Base-by-base conservation (phyloP, 2,888 invertebrate species). In the Embidobia sp. region DNA sequence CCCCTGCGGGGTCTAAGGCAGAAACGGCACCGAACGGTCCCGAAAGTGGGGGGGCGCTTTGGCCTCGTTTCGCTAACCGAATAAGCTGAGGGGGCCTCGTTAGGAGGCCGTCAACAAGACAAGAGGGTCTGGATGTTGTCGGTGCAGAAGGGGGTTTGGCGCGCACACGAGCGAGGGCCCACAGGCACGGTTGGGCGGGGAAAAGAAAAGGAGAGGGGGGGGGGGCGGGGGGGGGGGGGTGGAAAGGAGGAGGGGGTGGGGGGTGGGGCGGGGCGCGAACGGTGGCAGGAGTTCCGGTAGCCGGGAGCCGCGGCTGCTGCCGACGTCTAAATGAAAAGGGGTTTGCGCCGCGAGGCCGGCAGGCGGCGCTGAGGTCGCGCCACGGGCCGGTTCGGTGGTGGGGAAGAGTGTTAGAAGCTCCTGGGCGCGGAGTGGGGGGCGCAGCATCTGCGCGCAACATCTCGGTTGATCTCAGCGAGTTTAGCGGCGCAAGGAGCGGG, bases 391-490 rank as follows among this genome's bases (percentile, higher is more conserved):
- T 19, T n/a, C 11, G 7, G 2, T 16, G 46, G 59, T 33, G 59
- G 59, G 44, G 59, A 22, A 29, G 31, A n/a, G 40, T 35, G 66
- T 75, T n/a, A n/a, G 75, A 70, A 72, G 78, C 75, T 66, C 70
- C 70, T 78, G 78, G 75, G 78, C 78, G 70, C 49, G n/a, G 26
- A 26, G 55, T 31, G 37, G 31, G 13, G 40, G 37, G 66, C 78
- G 75, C 75, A 72, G 78, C 75, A 70, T 74, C 70, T 78, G 78
- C 78, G 78, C 78, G 70, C 49, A 44, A 53, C 74, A 78, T 78
- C 77, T 78, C 77, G 63, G 57, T 78, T 78, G 78, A 75, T 78
- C 78, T 78, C 78, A 49, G 66, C 53, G 66, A 66, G 64, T 70
- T 66, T 51, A 35, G 69, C 42, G 64, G 73, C 69, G 74, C 64